Evolutionary conservation across 1,140 invertebrate genomes (phyloP).

Genomic region (Magallana gigas): DNA sequence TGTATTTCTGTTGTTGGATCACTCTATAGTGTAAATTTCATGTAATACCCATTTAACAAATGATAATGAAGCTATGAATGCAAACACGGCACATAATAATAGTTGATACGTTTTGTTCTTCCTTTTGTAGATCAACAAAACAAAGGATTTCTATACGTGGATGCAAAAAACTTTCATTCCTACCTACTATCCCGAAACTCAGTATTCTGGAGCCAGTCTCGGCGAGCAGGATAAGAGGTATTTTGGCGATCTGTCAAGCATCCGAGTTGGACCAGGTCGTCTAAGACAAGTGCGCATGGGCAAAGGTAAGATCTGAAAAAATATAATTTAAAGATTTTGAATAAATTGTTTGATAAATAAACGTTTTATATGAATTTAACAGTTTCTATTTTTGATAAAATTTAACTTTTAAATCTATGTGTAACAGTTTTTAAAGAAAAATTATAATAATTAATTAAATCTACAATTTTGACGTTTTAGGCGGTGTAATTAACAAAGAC

Average conservation of each 20-base stretch:
- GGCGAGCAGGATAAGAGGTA: conserved; percentile 47
- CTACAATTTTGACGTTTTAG: no score
- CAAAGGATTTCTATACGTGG: conserved; percentile 37
- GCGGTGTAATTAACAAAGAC: no score
- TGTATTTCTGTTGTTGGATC: not conserved
- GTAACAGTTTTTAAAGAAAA: no score
- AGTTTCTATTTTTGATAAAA: no score
- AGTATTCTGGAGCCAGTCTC: conserved; percentile 57
- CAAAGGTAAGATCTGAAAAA: conserved; percentile 4
- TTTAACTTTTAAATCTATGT: no score
- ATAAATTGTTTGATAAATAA: no score
- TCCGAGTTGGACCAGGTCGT: conserved; percentile 64
- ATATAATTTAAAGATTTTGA: no score
- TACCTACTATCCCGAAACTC: conserved; percentile 55
- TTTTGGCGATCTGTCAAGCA: conserved; percentile 59
- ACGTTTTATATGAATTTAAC: no score
- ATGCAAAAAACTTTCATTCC: conserved; percentile 57
- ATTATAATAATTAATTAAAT: no score
- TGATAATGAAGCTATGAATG: not conserved
- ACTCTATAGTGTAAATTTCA: no score
- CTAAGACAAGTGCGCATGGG: conserved; percentile 65
- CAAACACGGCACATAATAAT: no score
- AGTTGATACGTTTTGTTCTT: no score
- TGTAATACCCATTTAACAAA: not conserved
- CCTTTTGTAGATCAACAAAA: conserved; percentile 1